Evolutionary conservation across 2,888 invertebrate species (phyloP), one percentile per base, ranked within the genome.

Genomic region (Amblyjoppa fuscipennis): DNA sequence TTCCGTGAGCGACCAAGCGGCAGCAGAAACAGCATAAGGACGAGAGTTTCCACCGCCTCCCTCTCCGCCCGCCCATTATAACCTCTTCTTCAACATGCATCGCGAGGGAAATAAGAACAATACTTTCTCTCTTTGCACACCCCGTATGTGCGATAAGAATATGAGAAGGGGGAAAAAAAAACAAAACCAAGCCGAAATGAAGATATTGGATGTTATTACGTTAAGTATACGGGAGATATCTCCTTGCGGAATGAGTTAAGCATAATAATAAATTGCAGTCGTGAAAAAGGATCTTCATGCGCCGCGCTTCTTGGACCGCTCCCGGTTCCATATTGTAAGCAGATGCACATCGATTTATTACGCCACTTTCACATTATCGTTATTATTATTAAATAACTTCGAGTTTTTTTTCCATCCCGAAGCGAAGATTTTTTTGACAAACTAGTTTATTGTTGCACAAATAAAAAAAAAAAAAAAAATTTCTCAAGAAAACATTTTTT

Each of bases 231-330:
- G 6, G 78, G 45, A 70, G 61, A 41, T 49, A 79, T 53, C 34
- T 78, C 69, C 16, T 53, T 53, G 16, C 16, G 28, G 34, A 73
- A 73, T 66, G 80, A 53, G 71, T 51, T 73, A 73, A 28, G 61
- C 73, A 38, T 38, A 38, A 38, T 38, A 41, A 80, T 80, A 73
- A 80, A 73, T 66, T 73, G 51, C 66, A 38, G 51, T 66, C 53
- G 49, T 53, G 6, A 73, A 66, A 80, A 73, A 51, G 64, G 25
- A 53, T 51, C 7, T 28, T 64, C 73, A 41, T 13, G 41, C 16
- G 38, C 13, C 34, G 25, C 28, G 20, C 7, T 20, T 2, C 3
- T 9, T 76, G 20, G 66, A 38, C 1, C 38, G 68, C 45, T 59
- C 59, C 13, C 28, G 64, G 68, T 68, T 66, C 38, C 64, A 38